A percentile compares a stretch with the other conserved stretches of the same genome.
phyloP scores from a whole-genome alignment of 2,113 vertebrate species.

The Gambusia holbrooki region DNA sequence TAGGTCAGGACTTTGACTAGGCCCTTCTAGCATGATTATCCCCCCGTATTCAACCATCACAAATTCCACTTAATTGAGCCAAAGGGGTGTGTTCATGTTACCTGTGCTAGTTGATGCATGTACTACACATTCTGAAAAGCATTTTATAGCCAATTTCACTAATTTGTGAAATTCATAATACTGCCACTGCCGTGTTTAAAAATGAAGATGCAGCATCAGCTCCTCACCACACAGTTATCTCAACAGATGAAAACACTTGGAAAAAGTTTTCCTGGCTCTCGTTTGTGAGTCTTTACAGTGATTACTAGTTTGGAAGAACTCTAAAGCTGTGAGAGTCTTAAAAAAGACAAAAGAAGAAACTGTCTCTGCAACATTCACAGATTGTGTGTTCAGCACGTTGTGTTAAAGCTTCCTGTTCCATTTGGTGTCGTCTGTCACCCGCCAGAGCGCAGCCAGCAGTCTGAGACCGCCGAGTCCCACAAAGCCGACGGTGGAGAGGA shows the following conservation, averaged over 20 bases:
- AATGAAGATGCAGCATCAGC: too few relatives aligned
- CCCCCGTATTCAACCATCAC: too few relatives aligned
- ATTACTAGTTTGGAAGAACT: not conserved
- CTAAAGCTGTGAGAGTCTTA: not conserved
- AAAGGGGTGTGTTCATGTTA: too few relatives aligned
- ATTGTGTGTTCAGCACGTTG: not conserved
- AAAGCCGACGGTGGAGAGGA: conserved; percentile 16
- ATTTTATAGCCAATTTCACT: too few relatives aligned
- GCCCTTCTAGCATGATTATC: not conserved
- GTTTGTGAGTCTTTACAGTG: not conserved
- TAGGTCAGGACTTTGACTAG: not conserved
- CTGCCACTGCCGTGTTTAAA: too few relatives aligned
- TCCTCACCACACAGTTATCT: too few relatives aligned
- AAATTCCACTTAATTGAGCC: too few relatives aligned
- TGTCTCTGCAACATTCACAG: not conserved
- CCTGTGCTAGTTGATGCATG: too few relatives aligned
- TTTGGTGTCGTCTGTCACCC: conserved; percentile 22
- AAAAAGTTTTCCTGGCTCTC: not conserved
- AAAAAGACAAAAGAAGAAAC: not conserved
- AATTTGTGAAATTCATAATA: too few relatives aligned
- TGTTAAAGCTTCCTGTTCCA: not conserved
- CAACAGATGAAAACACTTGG: too few relatives aligned
- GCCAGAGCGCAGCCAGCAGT: conserved; percentile 45
- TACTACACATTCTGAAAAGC: too few relatives aligned
- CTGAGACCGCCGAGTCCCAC: conserved; percentile 5